Percentiles rank a stretch among this genome's conserved stretches.
phyloP scores from a whole-genome alignment of 2,888 invertebrate species.

The Bombyx huttoni region DNA sequence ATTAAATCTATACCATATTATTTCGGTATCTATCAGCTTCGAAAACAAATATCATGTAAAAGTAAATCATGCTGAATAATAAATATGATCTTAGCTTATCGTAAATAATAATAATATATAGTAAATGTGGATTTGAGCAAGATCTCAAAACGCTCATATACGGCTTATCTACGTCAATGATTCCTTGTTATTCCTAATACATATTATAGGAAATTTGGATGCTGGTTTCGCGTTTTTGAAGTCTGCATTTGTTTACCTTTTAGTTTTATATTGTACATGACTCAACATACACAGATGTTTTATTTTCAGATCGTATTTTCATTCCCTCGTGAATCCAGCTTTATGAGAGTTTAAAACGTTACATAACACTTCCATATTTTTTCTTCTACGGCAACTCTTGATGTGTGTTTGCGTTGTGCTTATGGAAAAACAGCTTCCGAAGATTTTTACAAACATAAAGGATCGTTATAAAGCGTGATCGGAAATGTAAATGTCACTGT shows the following conservation, averaged over 20 bases:
- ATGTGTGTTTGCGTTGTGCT: background rate
- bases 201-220: constrained; percentile 18
- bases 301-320: constrained; percentile 43
- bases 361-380: constrained; percentile 42
- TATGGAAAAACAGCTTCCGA: too few species aligned
- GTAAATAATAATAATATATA: background rate
- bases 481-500: too few species aligned
- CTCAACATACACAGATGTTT: constrained; percentile 48
- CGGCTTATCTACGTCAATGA: constrained; percentile 3
- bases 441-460: too few species aligned
- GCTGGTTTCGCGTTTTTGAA: constrained; percentile 25
- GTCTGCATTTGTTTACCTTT: constrained; percentile 42
- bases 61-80: background rate
- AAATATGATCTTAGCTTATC: background rate
- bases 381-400: constrained; percentile 27
- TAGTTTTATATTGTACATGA: constrained; percentile 44
- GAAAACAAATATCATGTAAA: background rate
- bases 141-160: constrained; percentile 1
- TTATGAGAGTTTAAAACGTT: constrained; percentile 49
- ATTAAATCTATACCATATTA: too few species aligned
- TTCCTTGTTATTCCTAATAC: constrained; percentile 12
- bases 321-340: constrained; percentile 42
- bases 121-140: background rate
- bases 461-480: too few species aligned
- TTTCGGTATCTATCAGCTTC: too few species aligned